Evolutionary conservation across 2,113 vertebrate species (phyloP), one percentile per base, ranked within the genome.

Genomic region (Choloepus hoffmanni): DNA sequence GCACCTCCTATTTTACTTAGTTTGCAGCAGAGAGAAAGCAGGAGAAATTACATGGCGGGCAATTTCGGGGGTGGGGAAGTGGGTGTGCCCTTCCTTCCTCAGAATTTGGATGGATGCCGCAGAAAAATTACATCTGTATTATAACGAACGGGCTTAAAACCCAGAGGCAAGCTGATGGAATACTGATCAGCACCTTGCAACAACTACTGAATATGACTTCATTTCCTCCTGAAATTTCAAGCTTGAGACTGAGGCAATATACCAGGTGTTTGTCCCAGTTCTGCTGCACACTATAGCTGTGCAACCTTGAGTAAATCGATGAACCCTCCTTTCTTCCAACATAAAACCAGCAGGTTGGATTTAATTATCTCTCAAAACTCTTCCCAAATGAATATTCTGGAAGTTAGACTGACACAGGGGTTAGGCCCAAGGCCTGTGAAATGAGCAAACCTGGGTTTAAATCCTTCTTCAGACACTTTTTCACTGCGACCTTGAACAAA

Each of bases 161-260:
- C 53, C 43, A 65, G 81, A 83, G 53, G 15, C 48, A 43, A 88
- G 40, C 81, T 70, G 77, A 60, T 85, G 55, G 77, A 90, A 94
- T 76, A 36, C 45, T 36, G 40, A 87, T 76, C 72, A 73, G 79
- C 40, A 23, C 36, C n/a, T 55, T 62, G 78, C 72, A 95, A 78
- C n/a, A 94, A 33, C 76, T 81, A n/a, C 43, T 96, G 93, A 82
- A 63, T 45, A 85, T 28, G 72, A 67, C 65, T 95, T 89, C 53
- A 33, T 95, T 90, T 85, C 81, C 95, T 90, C 60, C 40, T 88
- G 76, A 92, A 82, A 90, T 88, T 83, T 84, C 89, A 90, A 87
- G 79, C 28, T 11, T 40, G n/a, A 58, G 45, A 40, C 21, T 14
- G 70, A 81, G 72, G 26, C 70, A 63, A 2, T 23, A 11, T 9